Percentiles rank a stretch among this genome's conserved stretches.
Conservation (phyloP, 2,797 vertebrate species). For the Hapalemur alaotrensis region DNA sequence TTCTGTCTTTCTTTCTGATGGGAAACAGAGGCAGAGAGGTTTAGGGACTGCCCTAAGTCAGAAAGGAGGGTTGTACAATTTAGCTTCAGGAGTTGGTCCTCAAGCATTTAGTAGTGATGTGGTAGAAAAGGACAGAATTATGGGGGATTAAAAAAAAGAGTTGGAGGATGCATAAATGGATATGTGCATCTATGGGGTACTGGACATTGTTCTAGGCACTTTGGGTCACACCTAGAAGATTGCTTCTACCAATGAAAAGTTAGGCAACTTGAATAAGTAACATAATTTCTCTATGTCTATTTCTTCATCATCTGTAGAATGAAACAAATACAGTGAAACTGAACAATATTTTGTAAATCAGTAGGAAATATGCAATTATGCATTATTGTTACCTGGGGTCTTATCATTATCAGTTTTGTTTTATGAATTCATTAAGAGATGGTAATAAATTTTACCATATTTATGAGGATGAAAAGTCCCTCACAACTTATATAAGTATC, state of each 20-base stretch:
- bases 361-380: neutral
- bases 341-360: neutral
- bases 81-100: neutral
- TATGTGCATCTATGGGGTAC: neutral
- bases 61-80: neutral
- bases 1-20: constrained; percentile 73
- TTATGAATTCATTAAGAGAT: constrained; percentile 33
- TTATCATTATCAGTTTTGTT: neutral
- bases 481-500: neutral
- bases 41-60: constrained; percentile 7
- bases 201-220: neutral
- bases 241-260: neutral
- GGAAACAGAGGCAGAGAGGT: constrained; percentile 63
- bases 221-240: neutral
- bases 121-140: neutral
- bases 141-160: neutral
- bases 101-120: neutral
- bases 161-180: neutral
- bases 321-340: neutral
- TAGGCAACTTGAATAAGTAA: neutral
- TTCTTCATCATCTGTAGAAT: neutral
- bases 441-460: neutral
- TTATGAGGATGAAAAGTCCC: neutral
- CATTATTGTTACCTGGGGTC: neutral
- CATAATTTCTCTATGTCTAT: neutral